A percentile compares a stretch with the other conserved stretches of the same genome.
phyloP scores from a whole-genome alignment of 2,797 vertebrate species.

The Coendou prehensilis region DNA sequence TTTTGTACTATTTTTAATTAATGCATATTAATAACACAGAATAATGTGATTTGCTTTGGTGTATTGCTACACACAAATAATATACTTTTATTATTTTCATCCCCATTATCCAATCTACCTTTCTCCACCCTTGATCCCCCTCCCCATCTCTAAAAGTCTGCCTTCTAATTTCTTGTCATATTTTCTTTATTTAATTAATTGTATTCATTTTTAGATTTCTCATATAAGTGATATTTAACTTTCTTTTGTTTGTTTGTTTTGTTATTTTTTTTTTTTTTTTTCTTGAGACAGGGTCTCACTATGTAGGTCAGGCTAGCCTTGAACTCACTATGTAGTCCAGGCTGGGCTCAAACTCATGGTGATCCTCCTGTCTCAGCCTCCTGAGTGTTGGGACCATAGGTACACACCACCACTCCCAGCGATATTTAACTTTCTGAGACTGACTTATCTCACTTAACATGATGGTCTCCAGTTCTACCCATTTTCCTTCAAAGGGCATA shows the following conservation, averaged over 20 bases:
- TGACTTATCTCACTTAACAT: neutral
- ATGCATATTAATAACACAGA: neutral
- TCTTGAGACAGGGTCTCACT: neutral
- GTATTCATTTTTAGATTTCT: neutral
- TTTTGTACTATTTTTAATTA: neutral
- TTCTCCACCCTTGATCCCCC: neutral
- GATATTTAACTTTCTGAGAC: neutral
- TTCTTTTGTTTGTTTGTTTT: neutral
- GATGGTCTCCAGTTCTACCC: neutral
- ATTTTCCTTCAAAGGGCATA: neutral
- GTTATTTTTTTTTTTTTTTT: neutral
- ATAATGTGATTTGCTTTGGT: neutral
- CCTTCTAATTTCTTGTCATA: neutral
- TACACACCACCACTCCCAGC: neutral
- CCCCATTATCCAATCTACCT: neutral
- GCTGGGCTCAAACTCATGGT: neutral
- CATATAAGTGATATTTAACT: neutral
- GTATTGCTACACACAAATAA: neutral
- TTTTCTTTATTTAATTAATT: neutral
- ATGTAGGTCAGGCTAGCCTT: neutral
- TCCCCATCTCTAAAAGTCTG: neutral
- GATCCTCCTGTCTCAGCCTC: neutral
- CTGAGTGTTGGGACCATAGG: neutral
- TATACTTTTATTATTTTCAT: constrained; percentile 50
- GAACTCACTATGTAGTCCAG: neutral